phyloP scores from a whole-genome alignment of 2,888 invertebrate genomes.

The Strigamia maritima region DNA sequence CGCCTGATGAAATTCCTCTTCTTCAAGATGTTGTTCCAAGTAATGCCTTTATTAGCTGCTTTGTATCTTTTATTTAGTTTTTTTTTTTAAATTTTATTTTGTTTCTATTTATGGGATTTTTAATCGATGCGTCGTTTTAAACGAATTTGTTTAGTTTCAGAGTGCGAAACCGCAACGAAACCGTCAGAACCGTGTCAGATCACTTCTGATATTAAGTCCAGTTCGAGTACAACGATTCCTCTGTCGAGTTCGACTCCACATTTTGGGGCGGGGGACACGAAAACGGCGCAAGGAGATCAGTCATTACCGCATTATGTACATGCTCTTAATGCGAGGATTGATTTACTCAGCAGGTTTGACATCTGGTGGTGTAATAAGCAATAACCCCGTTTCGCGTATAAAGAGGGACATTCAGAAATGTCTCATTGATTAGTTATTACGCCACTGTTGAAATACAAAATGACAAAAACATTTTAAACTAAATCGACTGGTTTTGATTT shows the following conservation, averaged over 20 bases:
- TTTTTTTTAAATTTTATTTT: neutral
- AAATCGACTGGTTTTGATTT: too few relatives aligned
- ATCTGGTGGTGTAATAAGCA: too few relatives aligned
- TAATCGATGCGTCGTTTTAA: too few relatives aligned
- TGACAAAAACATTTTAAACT: too few relatives aligned
- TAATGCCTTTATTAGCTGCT: too few relatives aligned
- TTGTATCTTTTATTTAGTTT: too few relatives aligned
- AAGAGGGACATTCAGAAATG: too few relatives aligned
- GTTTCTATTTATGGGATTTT: neutral
- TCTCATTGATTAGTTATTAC: too few relatives aligned
- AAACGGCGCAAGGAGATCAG: neutral
- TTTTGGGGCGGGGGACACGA: neutral
- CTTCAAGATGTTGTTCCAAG: too few relatives aligned
- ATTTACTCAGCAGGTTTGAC: conserved; percentile 64
- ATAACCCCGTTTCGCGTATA: too few relatives aligned
- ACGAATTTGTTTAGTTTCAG: conserved; percentile 8
- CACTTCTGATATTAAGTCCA: conserved; percentile 63
- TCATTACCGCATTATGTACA: neutral
- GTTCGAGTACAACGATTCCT: conserved; percentile 41
- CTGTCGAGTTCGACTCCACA: conserved; percentile 36
- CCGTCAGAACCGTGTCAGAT: conserved; percentile 48
- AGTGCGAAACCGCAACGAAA: neutral
- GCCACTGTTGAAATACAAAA: too few relatives aligned
- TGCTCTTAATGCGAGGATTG: conserved; percentile 63
- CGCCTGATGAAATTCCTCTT: too few relatives aligned